Base-by-base conservation (phyloP, 2,797 vertebrate genomes). In the Clarias platycephalus region DNA sequence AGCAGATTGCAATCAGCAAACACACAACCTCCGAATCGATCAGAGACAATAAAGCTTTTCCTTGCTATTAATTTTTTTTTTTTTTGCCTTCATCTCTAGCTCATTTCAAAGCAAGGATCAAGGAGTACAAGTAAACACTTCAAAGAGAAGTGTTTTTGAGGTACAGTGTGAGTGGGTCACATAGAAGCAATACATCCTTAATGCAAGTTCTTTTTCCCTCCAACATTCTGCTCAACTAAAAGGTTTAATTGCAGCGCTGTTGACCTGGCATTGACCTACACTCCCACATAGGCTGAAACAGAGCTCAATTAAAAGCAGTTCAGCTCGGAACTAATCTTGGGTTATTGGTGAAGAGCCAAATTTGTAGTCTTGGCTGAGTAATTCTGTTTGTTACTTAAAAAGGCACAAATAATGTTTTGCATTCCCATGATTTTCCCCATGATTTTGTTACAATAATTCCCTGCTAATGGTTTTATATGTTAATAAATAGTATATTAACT, bases 11-110 rank as follows among this genome's bases (percentile, higher is more conserved):
- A 88, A 83, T 86, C 83, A 85, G 86, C 64, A 77, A 85, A 86
- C 81, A 80, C 62, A 55, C 55, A 67, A 75, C 62, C 74, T 34
- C 22, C 26, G 60, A 76, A 67, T 83, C 85, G 82, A 80, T 89
- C 75, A 85, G 64, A 82, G 31, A 85, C 83, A 88, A 86, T 86
- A 87, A 85, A 87, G 80, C 63, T 79, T 71, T 88, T 88, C 85
- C 86, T 83, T 22, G 4, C 84, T 77, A 76, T 85, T 83, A 70
- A 80, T 75, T 86, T 81, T 60, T 53, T 82, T 53, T 82, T 64
- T 49, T 71, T 62, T 44, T 75, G 8, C 15, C 57, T 77, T 83
- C 81, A 64, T 81, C 34, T 53, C 16, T 28, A 49, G 58, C 53
- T 63, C 68, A 80, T 63, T 86, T 89, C 83, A 90, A 82, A 86